Conservation (phyloP, 2,888 invertebrate species). For the Hartigia nigra region DNA sequence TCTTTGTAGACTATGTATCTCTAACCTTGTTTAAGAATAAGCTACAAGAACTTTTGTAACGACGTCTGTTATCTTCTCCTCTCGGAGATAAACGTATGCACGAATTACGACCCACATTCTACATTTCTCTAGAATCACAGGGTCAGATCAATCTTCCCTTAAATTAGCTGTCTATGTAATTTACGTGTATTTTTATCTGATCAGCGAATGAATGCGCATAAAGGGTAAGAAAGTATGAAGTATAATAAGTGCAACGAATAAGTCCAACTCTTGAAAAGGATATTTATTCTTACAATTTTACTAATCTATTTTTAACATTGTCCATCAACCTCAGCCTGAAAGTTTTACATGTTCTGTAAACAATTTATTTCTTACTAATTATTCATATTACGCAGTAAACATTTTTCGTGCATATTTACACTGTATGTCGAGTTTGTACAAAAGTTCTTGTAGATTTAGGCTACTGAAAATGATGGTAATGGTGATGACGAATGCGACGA, state of each 20-base stretch:
- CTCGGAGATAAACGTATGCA: slow-evolving; percentile 1
- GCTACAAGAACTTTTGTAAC: slow-evolving; percentile 31
- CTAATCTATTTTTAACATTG: not conserved
- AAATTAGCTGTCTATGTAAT: not conserved
- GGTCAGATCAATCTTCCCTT: not conserved
- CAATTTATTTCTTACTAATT: not conserved
- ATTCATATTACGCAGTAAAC: not conserved
- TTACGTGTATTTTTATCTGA: not conserved
- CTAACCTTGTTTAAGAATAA: slow-evolving; percentile 2
- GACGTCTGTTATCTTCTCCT: not conserved
- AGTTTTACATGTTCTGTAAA: not conserved
- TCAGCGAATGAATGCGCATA: not conserved
- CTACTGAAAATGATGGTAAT: slow-evolving; percentile 22
- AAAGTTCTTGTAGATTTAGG: slow-evolving; percentile 29
- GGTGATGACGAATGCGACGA: slow-evolving; percentile 13
- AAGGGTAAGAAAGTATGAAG: not conserved
- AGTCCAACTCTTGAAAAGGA: not conserved
- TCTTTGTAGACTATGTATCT: not conserved
- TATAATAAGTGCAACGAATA: not conserved
- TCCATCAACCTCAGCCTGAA: not conserved
- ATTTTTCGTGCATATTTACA: not conserved
- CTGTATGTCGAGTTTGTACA: slow-evolving; percentile 5
- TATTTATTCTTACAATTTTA: not conserved
- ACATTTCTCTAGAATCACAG: not conserved
- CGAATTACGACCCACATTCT: not conserved